Evolutionary conservation across 2,113 vertebrate genomes (phyloP).

Genomic region (Atrichornis clamosus): DNA sequence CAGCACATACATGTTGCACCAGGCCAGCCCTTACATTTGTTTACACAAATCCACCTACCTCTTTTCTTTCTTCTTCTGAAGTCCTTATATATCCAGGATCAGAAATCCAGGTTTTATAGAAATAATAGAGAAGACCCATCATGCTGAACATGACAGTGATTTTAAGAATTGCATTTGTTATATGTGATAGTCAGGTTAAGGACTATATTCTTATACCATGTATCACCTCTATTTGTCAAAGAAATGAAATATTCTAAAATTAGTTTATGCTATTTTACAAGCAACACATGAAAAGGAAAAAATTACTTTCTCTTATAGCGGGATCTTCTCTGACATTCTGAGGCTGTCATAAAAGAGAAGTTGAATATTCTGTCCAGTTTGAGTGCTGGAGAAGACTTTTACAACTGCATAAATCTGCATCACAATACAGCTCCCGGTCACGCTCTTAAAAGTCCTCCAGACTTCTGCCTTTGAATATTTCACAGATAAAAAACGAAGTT

Average conservation of each 20-base stretch:
- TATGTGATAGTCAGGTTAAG: constrained; percentile 82
- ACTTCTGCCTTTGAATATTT: background rate
- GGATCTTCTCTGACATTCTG: background rate
- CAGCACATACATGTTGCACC: background rate
- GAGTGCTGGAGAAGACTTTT: background rate
- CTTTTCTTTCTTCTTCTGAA: constrained; percentile 90
- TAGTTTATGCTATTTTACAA: background rate
- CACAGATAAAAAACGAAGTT: background rate
- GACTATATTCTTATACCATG: background rate
- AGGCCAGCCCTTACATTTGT: background rate
- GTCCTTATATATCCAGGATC: constrained; percentile 87
- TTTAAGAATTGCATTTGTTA: constrained; percentile 65
- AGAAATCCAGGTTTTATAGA: constrained; percentile 84
- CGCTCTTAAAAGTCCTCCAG: background rate
- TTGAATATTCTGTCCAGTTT: background rate
- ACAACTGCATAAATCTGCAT: background rate
- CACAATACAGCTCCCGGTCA: background rate
- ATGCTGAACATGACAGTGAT: constrained; percentile 76
- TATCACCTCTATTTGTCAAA: background rate
- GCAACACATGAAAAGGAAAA: background rate
- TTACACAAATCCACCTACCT: constrained; percentile 69
- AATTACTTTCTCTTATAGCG: background rate
- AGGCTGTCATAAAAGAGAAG: background rate
- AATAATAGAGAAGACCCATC: constrained; percentile 83
- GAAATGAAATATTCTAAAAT: background rate